Evolutionary conservation across 2,888 invertebrate species (phyloP).

Genomic region (Synergus umbraculus): DNA sequence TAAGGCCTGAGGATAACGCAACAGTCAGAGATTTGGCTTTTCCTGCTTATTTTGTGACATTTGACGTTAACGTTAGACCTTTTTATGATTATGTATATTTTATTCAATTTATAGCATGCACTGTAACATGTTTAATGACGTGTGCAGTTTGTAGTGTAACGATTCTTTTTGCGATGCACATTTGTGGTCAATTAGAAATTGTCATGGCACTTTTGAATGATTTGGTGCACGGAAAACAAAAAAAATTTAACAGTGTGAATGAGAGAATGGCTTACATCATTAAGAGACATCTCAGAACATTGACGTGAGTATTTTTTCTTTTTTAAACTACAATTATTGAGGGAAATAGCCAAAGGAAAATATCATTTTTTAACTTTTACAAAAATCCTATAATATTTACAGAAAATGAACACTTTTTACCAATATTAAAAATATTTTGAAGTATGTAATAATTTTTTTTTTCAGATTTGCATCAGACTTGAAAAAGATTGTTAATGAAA

Average conservation of each 20-base stretch:
- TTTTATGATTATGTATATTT: conserved; percentile 39
- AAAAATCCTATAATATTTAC: too few species aligned
- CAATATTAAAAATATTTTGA: neutral
- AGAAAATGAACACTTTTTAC: too few species aligned
- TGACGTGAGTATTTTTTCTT: neutral
- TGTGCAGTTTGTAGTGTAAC: conserved; percentile 36
- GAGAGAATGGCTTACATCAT: conserved; percentile 28
- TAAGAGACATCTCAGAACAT: neutral
- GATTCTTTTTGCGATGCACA: conserved; percentile 43
- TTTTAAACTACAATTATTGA: neutral
- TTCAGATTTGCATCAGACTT: conserved; percentile 44
- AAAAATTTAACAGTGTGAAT: neutral
- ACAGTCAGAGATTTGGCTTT: conserved; percentile 28
- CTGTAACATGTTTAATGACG: conserved; percentile 11
- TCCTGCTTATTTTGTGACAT: conserved; percentile 30
- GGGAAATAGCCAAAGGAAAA: neutral
- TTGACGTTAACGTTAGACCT: conserved; percentile 32
- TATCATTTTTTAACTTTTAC: too few species aligned
- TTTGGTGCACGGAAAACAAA: conserved; percentile 1
- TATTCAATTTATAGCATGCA: conserved; percentile 34
- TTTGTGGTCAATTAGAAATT: conserved; percentile 43
- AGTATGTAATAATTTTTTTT: neutral
- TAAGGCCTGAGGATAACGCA: conserved; percentile 2
- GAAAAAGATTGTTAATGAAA: conserved; percentile 43
- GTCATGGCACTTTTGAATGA: conserved; percentile 35